phyloP scores from a whole-genome alignment of 2,797 vertebrate species.

The Lacerta agilis region DNA sequence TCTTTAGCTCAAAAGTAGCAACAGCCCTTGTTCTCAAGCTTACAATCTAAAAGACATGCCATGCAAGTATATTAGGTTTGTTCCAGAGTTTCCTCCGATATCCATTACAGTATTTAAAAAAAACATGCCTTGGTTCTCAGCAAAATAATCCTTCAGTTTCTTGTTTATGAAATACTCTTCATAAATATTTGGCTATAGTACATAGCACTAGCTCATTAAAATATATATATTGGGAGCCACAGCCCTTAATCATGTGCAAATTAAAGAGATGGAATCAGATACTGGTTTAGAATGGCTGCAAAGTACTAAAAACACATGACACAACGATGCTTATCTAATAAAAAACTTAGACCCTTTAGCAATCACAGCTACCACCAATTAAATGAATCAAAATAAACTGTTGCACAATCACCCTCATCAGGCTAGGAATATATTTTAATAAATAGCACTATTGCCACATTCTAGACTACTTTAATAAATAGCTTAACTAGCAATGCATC shows the following conservation, averaged over 20 bases:
- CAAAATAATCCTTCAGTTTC: background rate
- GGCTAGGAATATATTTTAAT: slow-evolving; percentile 15
- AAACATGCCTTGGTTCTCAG: background rate
- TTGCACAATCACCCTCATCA: slow-evolving; percentile 16
- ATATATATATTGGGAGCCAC: background rate
- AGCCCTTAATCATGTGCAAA: slow-evolving; percentile 1
- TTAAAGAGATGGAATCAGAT: slow-evolving; percentile 25
- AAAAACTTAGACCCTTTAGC: background rate
- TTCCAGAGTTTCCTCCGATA: background rate
- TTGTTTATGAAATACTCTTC: slow-evolving; percentile 9
- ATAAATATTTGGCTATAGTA: slow-evolving; percentile 14
- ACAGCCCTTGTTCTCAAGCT: too few species aligned
- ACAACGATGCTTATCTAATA: background rate
- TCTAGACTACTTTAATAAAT: slow-evolving; percentile 1
- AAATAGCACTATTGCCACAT: slow-evolving; percentile 27
- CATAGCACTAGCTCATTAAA: background rate
- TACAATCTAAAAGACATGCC: too few species aligned
- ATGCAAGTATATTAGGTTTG: background rate
- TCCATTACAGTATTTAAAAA: background rate
- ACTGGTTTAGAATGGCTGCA: slow-evolving; percentile 4
- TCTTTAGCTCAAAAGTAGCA: too few species aligned
- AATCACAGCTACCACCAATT: background rate
- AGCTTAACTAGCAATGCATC: background rate
- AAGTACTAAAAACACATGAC: background rate
- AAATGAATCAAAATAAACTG: background rate